phyloP scores from a whole-genome alignment of 2,888 invertebrate genomes.

The Parnassius apollo region DNA sequence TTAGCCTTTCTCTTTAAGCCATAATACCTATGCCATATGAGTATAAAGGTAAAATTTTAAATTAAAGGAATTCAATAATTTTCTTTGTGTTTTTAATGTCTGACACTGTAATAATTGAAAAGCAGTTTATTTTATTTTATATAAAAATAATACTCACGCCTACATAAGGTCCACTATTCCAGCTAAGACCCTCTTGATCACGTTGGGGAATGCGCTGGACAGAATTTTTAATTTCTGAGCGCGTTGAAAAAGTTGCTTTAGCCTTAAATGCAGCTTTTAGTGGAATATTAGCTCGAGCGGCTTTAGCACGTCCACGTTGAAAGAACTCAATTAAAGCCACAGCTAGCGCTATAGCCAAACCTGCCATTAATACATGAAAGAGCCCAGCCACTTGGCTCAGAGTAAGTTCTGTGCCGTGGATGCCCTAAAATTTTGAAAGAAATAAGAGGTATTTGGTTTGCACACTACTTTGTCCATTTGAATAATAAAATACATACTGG shows the following conservation, averaged over 20 bases:
- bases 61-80: too few relatives aligned
- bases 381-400: slow-evolving; percentile 98
- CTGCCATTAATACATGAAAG: slow-evolving; percentile 97
- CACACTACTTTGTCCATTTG: too few relatives aligned
- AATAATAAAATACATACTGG: slow-evolving; percentile 26
- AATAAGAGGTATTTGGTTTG: neutral
- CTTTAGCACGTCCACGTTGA: slow-evolving; percentile 90
- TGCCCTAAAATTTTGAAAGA: slow-evolving; percentile 79
- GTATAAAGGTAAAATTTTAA: too few relatives aligned
- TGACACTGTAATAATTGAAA: too few relatives aligned
- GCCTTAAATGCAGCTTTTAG: slow-evolving; percentile 91
- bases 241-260: slow-evolving; percentile 88
- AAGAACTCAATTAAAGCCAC: slow-evolving; percentile 97
- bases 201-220: slow-evolving; percentile 39
- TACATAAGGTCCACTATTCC: slow-evolving; percentile 65
- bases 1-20: too few relatives aligned
- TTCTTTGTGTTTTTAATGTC: too few relatives aligned
- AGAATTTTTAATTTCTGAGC: slow-evolving; percentile 40
- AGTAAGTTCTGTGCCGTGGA: slow-evolving; percentile 89
- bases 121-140: neutral
- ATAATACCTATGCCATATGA: too few relatives aligned
- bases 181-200: slow-evolving; percentile 59
- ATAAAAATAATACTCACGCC: slow-evolving; percentile 48
- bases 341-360: slow-evolving; percentile 92
- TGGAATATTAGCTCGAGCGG: slow-evolving; percentile 89